Conservation (phyloP, 2,113 vertebrate genomes). For the Lycocorax pyrrhopterus region DNA sequence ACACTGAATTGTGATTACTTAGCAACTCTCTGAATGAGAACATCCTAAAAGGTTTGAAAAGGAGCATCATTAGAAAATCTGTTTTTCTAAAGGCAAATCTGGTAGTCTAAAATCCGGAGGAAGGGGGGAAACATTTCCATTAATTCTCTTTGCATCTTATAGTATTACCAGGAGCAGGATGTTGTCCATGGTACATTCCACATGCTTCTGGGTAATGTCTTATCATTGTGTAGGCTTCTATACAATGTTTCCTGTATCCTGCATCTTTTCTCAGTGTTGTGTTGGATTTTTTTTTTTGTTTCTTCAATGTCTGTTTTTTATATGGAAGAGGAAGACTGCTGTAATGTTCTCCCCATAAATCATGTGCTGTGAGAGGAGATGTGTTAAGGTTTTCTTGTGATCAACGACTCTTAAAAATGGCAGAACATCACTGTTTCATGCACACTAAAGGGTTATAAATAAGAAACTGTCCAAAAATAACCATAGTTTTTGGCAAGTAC, state of each 20-base stretch:
- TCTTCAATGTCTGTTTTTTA: background rate
- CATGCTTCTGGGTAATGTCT: background rate
- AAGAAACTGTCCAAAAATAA: conserved; percentile 19
- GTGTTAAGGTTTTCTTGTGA: background rate
- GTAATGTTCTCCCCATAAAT: background rate
- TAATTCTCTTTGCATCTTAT: background rate
- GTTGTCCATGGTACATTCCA: background rate
- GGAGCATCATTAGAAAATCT: background rate
- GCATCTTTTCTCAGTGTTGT: background rate
- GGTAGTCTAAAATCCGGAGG: background rate
- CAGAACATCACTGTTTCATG: background rate
- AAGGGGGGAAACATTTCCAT: fast-evolving
- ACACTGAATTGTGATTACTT: background rate
- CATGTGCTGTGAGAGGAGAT: background rate
- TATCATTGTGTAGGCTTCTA: background rate
- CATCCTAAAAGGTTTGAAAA: background rate
- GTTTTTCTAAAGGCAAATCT: background rate
- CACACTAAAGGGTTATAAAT: background rate
- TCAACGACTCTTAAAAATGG: background rate
- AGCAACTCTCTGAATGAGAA: background rate
- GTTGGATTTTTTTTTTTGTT: background rate
- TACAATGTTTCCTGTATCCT: background rate
- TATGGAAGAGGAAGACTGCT: background rate
- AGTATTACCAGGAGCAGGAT: background rate
- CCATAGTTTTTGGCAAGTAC: background rate